Conservation (phyloP, 2,888 invertebrate species). For the Hylaea fasciaria region DNA sequence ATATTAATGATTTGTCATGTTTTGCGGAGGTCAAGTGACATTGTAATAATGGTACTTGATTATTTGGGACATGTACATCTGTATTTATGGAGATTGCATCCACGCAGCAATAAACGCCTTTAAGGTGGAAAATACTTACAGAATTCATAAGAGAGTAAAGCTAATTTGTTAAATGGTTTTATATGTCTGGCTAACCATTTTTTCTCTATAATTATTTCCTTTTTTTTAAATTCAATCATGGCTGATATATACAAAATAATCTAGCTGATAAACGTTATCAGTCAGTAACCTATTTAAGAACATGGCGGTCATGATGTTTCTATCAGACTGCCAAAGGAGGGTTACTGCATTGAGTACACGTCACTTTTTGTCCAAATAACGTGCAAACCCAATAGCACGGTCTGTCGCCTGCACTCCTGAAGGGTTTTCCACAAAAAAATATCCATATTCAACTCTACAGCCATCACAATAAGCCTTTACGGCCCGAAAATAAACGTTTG, state of each 20-base stretch:
- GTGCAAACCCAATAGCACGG: constrained; percentile 41
- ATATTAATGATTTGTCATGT: constrained; percentile 68
- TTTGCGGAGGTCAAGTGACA: constrained; percentile 65
- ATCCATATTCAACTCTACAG: constrained; percentile 23
- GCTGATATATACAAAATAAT: no score
- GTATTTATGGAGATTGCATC: constrained; percentile 3
- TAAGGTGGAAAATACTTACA: no score
- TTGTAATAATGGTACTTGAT: constrained; percentile 51
- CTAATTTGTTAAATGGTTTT: no score
- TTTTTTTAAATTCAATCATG: no score
- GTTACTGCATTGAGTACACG: no score
- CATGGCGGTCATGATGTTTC: no score
- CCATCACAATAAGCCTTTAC: constrained; percentile 21
- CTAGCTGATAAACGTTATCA: no score
- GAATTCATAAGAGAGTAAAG: no score
- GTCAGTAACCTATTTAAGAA: no score
- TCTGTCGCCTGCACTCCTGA: constrained; percentile 38
- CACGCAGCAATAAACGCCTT: neutral
- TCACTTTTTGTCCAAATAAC: neutral
- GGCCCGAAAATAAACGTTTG: constrained; percentile 17
- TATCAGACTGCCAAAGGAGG: no score
- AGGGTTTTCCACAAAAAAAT: neutral
- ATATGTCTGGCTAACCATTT: no score
- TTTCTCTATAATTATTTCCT: no score
- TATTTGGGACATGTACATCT: constrained; percentile 22